Base-by-base conservation (phyloP, 1,140 invertebrate species). In the Drosophila tristis region DNA sequence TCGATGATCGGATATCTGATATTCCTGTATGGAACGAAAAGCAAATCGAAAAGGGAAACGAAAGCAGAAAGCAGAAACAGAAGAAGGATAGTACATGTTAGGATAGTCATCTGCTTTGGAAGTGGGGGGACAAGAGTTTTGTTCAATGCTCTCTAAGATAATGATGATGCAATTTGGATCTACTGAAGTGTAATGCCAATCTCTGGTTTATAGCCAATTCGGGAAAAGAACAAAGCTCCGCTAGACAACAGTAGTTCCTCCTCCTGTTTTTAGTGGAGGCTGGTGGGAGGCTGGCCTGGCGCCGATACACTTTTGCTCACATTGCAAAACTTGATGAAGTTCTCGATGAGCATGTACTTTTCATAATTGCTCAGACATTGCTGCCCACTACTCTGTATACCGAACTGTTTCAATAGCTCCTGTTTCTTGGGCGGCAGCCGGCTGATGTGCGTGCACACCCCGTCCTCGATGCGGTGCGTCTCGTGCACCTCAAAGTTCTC, bases 311-410 rank as follows among this genome's bases (percentile, higher is more conserved):
- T 50, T 81, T 92, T 90, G 91, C 91, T 92, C 91, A 92, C 91
- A 91, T 91, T 91, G 91, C 91, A 92, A 89, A 92, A 92, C 84
- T 91, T 91, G 90, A 89, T 92, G 91, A 92, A 92, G 80, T 92
- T 92, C 77, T 92, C 91, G 91, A 92, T 89, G 91, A 92, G 77
- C 85, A 91, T 92, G 78, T 90, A 92, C 86, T 92, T 92, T 91
- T 92, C 91, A 86, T 91, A 92, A 92, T 91, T 91, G 77, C 91
- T 92, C 80, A 92, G 86, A 77, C 79, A 89, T 85, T 92, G 91
- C 84, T 89, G 84, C 59, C 85, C 80, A 91, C 91, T 91, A 90
- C 90, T 92, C 82, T 92, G 91, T 87, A 92, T 92, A 91, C 91
- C 91, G 91, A 92, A 92, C 91, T 92, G 90, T 91, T 92, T 92